phyloP scores from a whole-genome alignment of 1,140 invertebrate genomes.

The Harlomillsia oculata region DNA sequence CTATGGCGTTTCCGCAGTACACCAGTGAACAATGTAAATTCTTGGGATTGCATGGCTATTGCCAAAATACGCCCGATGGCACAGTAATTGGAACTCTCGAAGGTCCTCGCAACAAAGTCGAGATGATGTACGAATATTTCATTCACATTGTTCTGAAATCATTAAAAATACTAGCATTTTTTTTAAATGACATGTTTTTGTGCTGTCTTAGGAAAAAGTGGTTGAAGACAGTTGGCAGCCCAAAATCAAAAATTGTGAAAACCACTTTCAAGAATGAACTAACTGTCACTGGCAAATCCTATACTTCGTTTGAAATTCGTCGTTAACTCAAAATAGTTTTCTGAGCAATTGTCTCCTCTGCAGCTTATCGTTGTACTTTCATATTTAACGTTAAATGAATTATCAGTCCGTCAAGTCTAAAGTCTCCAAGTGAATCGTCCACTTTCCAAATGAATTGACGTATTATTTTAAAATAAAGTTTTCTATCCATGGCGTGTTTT shows the following conservation, averaged over 20 bases:
- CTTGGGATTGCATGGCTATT: constrained; percentile 60
- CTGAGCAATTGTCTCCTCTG: too few species aligned
- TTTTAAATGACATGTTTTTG: too few species aligned
- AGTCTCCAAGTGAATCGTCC: too few species aligned
- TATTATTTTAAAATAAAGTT: too few species aligned
- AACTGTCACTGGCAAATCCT: constrained; percentile 34
- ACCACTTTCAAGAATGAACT: constrained; percentile 53
- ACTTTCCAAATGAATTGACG: too few species aligned
- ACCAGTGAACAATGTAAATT: constrained; percentile 57
- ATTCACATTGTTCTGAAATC: too few species aligned
- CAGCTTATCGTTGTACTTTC: too few species aligned
- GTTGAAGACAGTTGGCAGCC: constrained; percentile 56
- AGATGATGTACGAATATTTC: constrained; percentile 53
- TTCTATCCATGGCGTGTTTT: too few species aligned
- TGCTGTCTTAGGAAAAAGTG: constrained; percentile 56
- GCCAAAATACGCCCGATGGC: constrained; percentile 59
- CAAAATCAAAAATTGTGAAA: constrained; percentile 55
- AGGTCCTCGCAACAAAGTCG: constrained; percentile 52
- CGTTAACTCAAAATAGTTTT: neutral
- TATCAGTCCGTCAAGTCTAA: too few species aligned
- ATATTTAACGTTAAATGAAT: too few species aligned
- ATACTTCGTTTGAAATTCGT: constrained; percentile 34
- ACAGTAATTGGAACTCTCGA: constrained; percentile 62
- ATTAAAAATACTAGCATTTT: too few species aligned
- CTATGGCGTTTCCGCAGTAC: constrained; percentile 43